Percentiles rank a stretch among this genome's conserved stretches.
These are phyloP conservation scores for Apogon hyalosoma DNA, from an alignment of 2,797 vertebrate genomes.

Conservation along the genomic window DNA sequence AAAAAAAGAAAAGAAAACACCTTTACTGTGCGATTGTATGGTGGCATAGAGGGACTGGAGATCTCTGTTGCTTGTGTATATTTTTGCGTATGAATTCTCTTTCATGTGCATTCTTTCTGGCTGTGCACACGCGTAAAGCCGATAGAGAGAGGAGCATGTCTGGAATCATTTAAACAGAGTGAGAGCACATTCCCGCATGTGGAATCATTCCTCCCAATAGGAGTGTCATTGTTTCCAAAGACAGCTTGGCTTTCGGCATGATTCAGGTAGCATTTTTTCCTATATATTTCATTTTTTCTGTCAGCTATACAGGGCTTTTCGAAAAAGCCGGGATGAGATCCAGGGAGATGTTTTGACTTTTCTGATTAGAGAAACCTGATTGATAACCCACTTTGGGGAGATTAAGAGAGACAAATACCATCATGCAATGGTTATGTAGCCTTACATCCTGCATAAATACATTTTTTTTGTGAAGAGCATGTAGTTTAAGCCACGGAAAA, in stretches of 20 bases:
- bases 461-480: no score
- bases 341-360: conserved; percentile 13
- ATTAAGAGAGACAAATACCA: conserved; percentile 6
- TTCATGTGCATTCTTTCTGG: conserved; percentile 25
- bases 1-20: not conserved
- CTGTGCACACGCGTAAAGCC: conserved; percentile 38
- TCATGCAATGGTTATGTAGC: not conserved
- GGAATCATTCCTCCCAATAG: conserved; percentile 77
- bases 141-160: conserved; percentile 73
- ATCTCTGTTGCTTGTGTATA: conserved; percentile 7
- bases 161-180: conserved; percentile 82
- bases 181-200: conserved; percentile 77
- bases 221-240: conserved; percentile 83
- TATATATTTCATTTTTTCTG: conserved; percentile 63
- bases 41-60: not conserved
- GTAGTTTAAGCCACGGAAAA: no score
- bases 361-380: conserved; percentile 16
- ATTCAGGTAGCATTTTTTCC: conserved; percentile 77
- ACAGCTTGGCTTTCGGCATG: conserved; percentile 55
- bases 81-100: not conserved
- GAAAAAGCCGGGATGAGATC: conserved; percentile 34
- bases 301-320: conserved; percentile 35
- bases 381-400: conserved; percentile 12
- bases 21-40: conserved; percentile 7
- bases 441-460: no score